Base-by-base conservation (phyloP, 2,888 invertebrate genomes). In the Agrotis segetum region DNA sequence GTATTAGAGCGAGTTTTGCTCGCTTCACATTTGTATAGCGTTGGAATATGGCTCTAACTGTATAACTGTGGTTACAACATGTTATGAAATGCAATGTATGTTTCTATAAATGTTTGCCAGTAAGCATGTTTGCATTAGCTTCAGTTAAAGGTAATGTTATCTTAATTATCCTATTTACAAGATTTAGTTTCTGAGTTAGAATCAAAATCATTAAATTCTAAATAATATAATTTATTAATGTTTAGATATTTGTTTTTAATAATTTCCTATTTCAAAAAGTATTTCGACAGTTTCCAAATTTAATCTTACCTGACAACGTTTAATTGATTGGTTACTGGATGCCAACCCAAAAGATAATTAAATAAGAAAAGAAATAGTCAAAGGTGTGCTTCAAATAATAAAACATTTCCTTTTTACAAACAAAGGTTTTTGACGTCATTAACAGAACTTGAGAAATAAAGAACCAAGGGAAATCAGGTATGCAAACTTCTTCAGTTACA, bases 381-480 rank as follows among this genome's bases (percentile, higher is more conserved):
- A 6, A 34, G 13, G 14, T 56, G 56, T 56, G 34, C 34, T 6
- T 3, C 24, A 47, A 46, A 47, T 13, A 58, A 58, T n/a, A 9
- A 21, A 60, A 34, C 44, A 46, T 17, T 24, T 24, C 34, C 17
- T 16, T 17, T 50, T 47, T 47, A 19, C 6, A 74, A 60, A 55
- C 46, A 29, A 58, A 67, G 49, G 44, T 53, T 63, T 44, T 44
- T 34, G 13, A 24, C 59, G 19, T 16, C 67, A 60, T 67, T 79
- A 52, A 50, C 55, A 55, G 11, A 67, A 64, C 59, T 64, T 60
- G 16, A 47, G 7, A 56, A 44, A 44, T 68, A 24, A 52, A 52
- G 11, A 56, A 29, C 47, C 75, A 24, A 52, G 77, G 80, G 77
- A 77, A 77, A 77, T 77, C 77, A 74, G 55, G 50, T 56, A 68